Base-by-base conservation (phyloP, 1,140 invertebrate species). In the Sinella curviseta region DNA sequence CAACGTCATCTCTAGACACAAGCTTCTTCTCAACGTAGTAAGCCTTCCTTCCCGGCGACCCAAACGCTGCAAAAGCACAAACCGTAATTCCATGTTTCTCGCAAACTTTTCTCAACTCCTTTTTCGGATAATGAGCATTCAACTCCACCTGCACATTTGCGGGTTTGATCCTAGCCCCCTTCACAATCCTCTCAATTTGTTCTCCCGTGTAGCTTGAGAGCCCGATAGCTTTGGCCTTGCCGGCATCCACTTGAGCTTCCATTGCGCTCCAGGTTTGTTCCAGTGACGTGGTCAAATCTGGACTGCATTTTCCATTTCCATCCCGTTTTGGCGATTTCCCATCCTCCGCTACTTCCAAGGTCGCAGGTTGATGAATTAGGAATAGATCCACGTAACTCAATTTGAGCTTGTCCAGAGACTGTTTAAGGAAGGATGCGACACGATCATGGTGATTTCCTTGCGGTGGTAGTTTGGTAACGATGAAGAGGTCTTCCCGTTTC, bases 311-410 rank as follows among this genome's bases (percentile, higher is more conserved):
- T 74, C 92, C 93, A 85, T 92, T 89, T 20, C 88, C 87, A 74
- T 88, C 84, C 26, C 79, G 85, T 4, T 88, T 88, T 30, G 89
- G 87, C 39, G 88, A 79, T 3, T 84, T 84, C 1, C 30, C 8
- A 36, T 16, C 87, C 78, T 89, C 83, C 82, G 90, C 89, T 79
- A 87, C 85, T 8, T 86, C 77, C 78, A 92, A 92, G 0, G 89
- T 90, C 85, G 94, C 93, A 0, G 95, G 94, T 31, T 91, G 90
- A 81, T 97, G 95, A 76, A 96, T 89, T 12, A 97, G 87, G 86
- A 95, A 96, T 78, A 97, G 88, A 85, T 97, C 95, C 1, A 97
- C 86, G 85, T 96, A 97, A 76, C 92, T 90, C 74, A 95, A 84
- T 80, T 92, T 89, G 17, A 96, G 87, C 39, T 90, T 90, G 70